Base-by-base conservation (phyloP, 2,113 vertebrate species). In the Leiothrix lutea region DNA sequence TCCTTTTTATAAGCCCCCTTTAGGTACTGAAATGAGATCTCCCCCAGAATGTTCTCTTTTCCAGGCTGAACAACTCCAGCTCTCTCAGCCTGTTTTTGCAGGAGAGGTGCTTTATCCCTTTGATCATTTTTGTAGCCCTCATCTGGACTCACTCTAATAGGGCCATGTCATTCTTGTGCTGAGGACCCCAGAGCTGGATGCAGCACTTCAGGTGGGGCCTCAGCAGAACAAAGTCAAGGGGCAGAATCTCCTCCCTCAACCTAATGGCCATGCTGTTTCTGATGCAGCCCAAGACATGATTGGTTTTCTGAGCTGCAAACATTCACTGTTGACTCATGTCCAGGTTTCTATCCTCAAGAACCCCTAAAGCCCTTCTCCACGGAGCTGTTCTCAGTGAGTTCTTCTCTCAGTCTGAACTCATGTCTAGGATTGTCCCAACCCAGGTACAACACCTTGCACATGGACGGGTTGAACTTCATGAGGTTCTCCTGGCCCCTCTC, bases 211-310 rank as follows among this genome's bases (percentile, higher is more conserved):
- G 38, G 20, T 45, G 16, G 14, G 48, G 29, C 6, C 12, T 51
- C 45, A 51, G 15, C 40, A 40, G 29, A 70, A n/a, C 29, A 74
- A 26, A 74, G 7, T 6, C 38, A 17, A 67, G 45, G 24, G 29
- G 6, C 9, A 54, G n/a, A 61, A 40, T 82, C 20, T 5, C 2
- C 1, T 40, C 21, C 12, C 31, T 50, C 0, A 0, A 14, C 6
- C 40, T 47, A 8, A 28, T 67, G 45, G 7, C 24, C 23, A 25
- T 0, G 0, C 11, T 47, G 24, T 14, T 60, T 61, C 44, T n/a
- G 20, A 33, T 53, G 54, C 20, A 40, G 28, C 14, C 20, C 17
- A 29, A 21, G 6, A 38, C 18, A 16, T 4, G 13, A 14, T 11
- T 40, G 11, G 9, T n/a, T 40, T 67, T 31, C 29, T 26, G 47